phyloP scores from a whole-genome alignment of 2,797 vertebrate genomes.

The Rousettus madagascariensis region DNA sequence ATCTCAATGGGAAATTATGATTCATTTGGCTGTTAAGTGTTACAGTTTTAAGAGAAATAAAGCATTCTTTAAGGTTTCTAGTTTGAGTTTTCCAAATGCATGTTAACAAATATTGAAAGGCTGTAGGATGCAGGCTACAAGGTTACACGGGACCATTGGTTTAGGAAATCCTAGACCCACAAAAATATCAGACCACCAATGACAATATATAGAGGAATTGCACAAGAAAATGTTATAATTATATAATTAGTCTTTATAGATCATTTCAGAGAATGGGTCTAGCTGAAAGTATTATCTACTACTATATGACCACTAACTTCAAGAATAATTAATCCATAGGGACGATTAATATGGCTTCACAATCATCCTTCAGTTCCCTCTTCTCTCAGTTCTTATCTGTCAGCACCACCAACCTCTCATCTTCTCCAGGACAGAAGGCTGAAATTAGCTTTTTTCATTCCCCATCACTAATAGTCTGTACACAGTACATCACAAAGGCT shows the following conservation, averaged over 20 bases:
- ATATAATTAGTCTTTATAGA: neutral
- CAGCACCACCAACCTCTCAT: neutral
- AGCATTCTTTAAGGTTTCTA: neutral
- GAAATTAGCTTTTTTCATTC: neutral
- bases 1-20: neutral
- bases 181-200: neutral
- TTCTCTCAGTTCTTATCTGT: conserved; percentile 4
- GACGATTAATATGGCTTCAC: neutral
- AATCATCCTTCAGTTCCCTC: neutral
- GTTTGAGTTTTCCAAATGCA: neutral
- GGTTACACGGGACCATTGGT: neutral
- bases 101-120: neutral
- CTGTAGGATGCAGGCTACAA: neutral
- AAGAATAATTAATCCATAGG: neutral
- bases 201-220: neutral
- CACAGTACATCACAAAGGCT: neutral
- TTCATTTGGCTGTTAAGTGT: neutral
- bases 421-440: neutral
- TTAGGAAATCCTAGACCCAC: neutral
- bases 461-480: neutral
- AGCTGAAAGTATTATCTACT: neutral
- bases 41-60: conserved; percentile 22
- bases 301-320: neutral
- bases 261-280: neutral
- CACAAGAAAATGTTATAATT: neutral